A percentile compares a stretch with the other conserved stretches of the same genome.
Evolutionary conservation across 35 echinoderm and acorn worm species (phyloP).

Genomic region (Heliocidaris tuberculata): DNA sequence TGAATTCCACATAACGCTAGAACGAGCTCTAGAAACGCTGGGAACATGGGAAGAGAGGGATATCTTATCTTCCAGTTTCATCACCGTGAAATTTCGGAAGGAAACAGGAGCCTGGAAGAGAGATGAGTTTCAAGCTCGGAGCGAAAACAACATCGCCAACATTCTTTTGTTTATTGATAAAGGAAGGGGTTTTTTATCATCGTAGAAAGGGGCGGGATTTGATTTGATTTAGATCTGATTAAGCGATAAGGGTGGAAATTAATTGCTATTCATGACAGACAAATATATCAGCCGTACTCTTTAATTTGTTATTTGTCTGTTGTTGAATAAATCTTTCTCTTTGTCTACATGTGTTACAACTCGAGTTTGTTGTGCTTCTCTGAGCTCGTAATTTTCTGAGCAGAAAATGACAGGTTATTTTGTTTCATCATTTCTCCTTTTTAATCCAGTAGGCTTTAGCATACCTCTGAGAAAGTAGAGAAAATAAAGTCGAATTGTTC

Average conservation of each 20-base stretch:
- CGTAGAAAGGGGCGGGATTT: neutral
- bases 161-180: neutral
- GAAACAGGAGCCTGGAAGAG: neutral
- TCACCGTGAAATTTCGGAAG: neutral
- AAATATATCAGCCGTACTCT: neutral
- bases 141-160: neutral
- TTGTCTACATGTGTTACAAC: too few species aligned
- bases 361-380: too few species aligned
- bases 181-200: neutral
- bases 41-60: too few species aligned
- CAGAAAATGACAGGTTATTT: too few species aligned
- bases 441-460: too few species aligned
- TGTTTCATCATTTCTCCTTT: too few species aligned
- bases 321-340: neutral
- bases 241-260: neutral
- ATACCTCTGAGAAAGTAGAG: too few species aligned
- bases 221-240: neutral
- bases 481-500: too few species aligned
- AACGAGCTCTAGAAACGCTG: neutral
- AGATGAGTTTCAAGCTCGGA: neutral
- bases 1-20: neutral
- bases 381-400: too few species aligned
- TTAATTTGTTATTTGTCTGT: neutral
- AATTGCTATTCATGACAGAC: neutral
- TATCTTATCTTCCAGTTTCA: constrained; percentile 41